phyloP scores from a whole-genome alignment of 2,797 vertebrate genomes.

The Spatula clypeata region DNA sequence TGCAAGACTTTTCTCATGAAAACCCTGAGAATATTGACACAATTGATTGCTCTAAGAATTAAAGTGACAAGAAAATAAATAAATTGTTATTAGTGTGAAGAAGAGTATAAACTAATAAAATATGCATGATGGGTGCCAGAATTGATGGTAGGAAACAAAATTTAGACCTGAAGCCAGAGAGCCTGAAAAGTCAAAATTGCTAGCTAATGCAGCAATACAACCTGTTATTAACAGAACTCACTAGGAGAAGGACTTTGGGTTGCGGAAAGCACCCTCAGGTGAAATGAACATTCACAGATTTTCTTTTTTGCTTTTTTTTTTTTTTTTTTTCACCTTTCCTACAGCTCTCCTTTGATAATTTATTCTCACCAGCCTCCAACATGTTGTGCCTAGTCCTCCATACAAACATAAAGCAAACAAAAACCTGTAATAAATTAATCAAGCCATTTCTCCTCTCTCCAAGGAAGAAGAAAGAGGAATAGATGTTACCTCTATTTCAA shows the following conservation, averaged over 20 bases:
- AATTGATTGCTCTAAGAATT: background rate
- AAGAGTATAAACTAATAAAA: background rate
- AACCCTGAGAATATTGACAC: background rate
- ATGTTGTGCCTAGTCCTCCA: constrained; percentile 42
- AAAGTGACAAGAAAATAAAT: background rate
- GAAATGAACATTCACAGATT: background rate
- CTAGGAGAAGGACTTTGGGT: background rate
- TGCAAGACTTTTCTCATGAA: background rate
- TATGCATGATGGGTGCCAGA: background rate
- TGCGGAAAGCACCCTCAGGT: background rate
- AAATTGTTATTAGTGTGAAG: accelerated
- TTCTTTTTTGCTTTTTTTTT: background rate
- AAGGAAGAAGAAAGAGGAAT: constrained; percentile 25
- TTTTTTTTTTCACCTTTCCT: background rate
- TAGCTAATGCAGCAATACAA: background rate
- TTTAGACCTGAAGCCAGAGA: background rate
- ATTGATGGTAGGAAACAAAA: background rate
- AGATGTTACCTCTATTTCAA: constrained; percentile 45
- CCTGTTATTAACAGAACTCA: background rate
- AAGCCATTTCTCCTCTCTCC: constrained; percentile 26
- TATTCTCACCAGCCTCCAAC: constrained; percentile 33
- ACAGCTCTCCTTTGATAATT: constrained; percentile 41
- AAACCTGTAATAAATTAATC: constrained; percentile 65
- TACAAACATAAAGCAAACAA: constrained; percentile 51
- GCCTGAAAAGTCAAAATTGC: constrained; percentile 10